Conservation (phyloP, 2,797 vertebrate species). For the Phrynocephalus vlangalii region DNA sequence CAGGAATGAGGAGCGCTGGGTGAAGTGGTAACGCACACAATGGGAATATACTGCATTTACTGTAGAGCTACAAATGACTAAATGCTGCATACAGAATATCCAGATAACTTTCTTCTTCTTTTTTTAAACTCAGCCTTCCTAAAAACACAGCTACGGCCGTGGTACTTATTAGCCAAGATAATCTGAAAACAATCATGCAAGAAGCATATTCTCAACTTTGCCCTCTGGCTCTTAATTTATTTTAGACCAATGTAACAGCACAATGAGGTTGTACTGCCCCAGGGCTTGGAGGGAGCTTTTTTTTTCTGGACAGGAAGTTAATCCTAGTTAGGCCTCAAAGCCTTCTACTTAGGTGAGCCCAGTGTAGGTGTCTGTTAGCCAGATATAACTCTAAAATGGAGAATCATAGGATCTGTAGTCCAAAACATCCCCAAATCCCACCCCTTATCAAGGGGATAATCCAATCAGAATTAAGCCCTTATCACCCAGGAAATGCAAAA, state of each 20-base stretch:
- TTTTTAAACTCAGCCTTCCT: neutral
- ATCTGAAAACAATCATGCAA: neutral
- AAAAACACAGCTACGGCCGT: neutral
- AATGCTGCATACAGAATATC: neutral
- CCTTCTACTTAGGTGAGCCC: too few species aligned
- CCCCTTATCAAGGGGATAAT: conserved; percentile 2
- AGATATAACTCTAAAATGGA: too few species aligned
- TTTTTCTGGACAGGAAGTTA: neutral
- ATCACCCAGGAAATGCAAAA: neutral
- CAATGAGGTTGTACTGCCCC: neutral
- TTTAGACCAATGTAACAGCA: conserved; percentile 1
- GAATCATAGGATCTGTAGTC: too few species aligned
- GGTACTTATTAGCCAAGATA: conserved; percentile 4
- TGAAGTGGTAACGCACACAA: neutral
- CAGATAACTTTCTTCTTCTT: neutral
- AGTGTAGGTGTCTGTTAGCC: too few species aligned
- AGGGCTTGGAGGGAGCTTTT: neutral
- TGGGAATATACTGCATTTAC: neutral
- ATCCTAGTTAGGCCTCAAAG: too few species aligned
- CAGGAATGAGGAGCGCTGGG: too few species aligned
- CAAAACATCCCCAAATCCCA: conserved; percentile 26
- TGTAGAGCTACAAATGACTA: conserved; percentile 28
- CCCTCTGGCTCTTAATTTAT: conserved; percentile 30
- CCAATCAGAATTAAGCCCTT: neutral
- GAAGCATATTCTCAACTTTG: conserved; percentile 20